These are phyloP conservation scores for Eristalinus aeneus DNA, from an alignment of 2,888 invertebrate species.

Conservation along the genomic window DNA sequence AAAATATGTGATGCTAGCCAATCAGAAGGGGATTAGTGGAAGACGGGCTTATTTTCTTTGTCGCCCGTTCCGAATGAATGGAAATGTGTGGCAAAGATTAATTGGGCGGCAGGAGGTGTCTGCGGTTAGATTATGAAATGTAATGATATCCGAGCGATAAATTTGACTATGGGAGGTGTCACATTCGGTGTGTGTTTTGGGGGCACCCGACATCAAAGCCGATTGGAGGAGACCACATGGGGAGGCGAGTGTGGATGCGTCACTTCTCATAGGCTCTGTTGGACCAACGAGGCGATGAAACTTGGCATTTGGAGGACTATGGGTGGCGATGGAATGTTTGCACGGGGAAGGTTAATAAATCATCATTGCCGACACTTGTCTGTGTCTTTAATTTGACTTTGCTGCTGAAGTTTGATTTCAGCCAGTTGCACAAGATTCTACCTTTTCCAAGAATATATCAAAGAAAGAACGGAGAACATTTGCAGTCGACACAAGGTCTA, in stretches of 20 bases:
- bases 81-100: constrained; percentile 51
- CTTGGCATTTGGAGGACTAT: neutral
- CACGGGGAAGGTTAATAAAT: too few relatives aligned
- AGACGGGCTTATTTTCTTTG: constrained; percentile 1
- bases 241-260: neutral
- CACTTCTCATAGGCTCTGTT: neutral
- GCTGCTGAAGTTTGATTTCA: too few relatives aligned
- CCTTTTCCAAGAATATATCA: too few relatives aligned
- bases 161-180: constrained; percentile 18
- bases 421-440: too few relatives aligned
- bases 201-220: neutral
- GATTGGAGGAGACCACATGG: constrained; percentile 12
- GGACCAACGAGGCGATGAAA: neutral
- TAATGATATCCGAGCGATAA: constrained; percentile 10
- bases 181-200: neutral
- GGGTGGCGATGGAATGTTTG: too few relatives aligned
- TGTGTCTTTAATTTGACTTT: too few relatives aligned
- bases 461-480: too few relatives aligned
- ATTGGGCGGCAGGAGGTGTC: constrained; percentile 27
- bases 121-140: constrained; percentile 19
- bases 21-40: constrained; percentile 63
- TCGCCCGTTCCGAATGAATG: constrained; percentile 22
- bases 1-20: constrained; percentile 69
- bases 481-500: too few relatives aligned
- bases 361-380: too few relatives aligned